Evolutionary conservation across 2,113 vertebrate species (phyloP), one percentile per base, ranked within the genome.

Genomic region (Halcyon senegalensis): DNA sequence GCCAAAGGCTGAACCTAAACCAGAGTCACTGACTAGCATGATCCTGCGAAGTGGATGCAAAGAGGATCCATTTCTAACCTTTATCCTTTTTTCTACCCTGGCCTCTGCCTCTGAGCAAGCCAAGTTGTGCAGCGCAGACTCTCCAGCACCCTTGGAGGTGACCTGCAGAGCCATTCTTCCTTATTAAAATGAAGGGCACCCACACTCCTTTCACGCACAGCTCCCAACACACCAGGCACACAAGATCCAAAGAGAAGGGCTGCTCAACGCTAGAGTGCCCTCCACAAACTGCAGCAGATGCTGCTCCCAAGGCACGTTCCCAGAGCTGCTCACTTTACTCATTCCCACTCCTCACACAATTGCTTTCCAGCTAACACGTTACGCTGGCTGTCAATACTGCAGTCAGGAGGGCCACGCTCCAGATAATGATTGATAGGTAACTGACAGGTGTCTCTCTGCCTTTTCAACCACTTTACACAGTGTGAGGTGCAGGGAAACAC

Each of bases 381-480:
- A 68, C 4, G 10, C 62, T 89, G 89, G 69, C 87, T 96, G 89
- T 80, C 81, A 89, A 13, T 66, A 33, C 70, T 46, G 48, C 67
- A 80, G 55, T 12, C 31, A 74, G n/a, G 51, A 69, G 62, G 66
- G 83, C 62, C 56, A 37, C 0, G 0, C 27, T 80, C 30, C 68
- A 94, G 73, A 84, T 33, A 88, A 84, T 43, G 80, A 92, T 10
- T 86, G 90, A 89, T 55, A 73, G 35, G 58, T 69, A 87, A 92
- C 64, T 81, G 87, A 48, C 89, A 95, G 68, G 28, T 9, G 3
- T 68, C 20, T 43, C 66, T 82, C 58, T 88, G 82, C 78, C 84
- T 87, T 87, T 90, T 64, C 86, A 89, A 60, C 48, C n/a, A 43
- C 46, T 69, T 85, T 14, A 66, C 55, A 44, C 14, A 17, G 58